These are phyloP conservation scores for Chamaea fasciata DNA, from an alignment of 2,113 vertebrate species.

Conservation along the genomic window DNA sequence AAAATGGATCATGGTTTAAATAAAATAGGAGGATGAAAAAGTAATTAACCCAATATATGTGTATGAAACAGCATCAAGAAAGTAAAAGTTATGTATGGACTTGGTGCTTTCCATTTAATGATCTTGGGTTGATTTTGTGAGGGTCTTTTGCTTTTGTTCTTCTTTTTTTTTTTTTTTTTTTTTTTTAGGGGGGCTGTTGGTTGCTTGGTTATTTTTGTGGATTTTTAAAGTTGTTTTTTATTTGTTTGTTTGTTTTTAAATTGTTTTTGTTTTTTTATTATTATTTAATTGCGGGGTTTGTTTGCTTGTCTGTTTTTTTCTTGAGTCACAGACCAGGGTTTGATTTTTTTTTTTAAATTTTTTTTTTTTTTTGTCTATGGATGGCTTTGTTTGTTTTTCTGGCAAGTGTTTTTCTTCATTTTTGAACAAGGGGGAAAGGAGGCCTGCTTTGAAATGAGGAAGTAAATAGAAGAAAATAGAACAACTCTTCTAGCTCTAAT, in stretches of 20 bases:
- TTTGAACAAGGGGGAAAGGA: background rate
- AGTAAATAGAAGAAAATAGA: background rate
- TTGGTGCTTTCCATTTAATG: background rate
- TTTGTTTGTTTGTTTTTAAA: too few relatives aligned
- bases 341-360: background rate
- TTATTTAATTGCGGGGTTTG: too few relatives aligned
- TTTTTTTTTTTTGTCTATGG: background rate
- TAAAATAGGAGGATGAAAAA: background rate
- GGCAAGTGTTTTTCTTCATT: background rate
- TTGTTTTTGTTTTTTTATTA: background rate
- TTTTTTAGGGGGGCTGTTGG: rapidly evolving
- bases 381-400: background rate
- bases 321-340: background rate
- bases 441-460: background rate
- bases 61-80: background rate
- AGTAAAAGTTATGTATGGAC: rapidly evolving
- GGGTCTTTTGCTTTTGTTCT: too few relatives aligned
- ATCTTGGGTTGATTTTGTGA: background rate
- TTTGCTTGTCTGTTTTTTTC: background rate
- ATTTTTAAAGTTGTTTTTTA: background rate
- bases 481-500: background rate
- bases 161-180: too few relatives aligned
- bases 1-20: background rate
- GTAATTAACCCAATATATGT: background rate
- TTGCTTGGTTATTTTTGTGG: background rate